Base-by-base conservation (phyloP, 2,797 vertebrate genomes). In the Liparis tanakae region DNA sequence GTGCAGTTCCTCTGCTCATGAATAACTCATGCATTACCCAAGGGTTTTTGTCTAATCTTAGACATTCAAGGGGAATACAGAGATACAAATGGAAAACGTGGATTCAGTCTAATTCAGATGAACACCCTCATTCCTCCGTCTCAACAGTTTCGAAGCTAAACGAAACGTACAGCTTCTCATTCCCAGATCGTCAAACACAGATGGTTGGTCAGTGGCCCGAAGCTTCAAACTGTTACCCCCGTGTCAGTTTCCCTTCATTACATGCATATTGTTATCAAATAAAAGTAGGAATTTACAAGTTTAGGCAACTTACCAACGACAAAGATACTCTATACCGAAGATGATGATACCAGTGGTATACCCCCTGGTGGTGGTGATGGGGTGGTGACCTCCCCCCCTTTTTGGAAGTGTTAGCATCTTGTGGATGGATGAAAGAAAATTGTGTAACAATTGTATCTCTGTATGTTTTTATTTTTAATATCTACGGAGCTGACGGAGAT, bases 1-100 rank as follows among this genome's bases (percentile, higher is more conserved):
- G 76, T 81, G 78, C 74, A 90, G 86, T 88, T 91, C 75, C 65
- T 74, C 69, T 82, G 57, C 89, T 91, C 88, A 92, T 91, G 89
- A 91, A 93, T 94, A 89, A 92, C 59, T 89, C 80, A 89, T 84
- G 81, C 78, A 65, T 75, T 57, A 79, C 89, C 80, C 70, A 51
- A 57, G 89, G 86, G 74, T 33, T 85, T 90, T 73, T 76, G 71
- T 88, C 90, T 91, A 84, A 92, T 92, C 91, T 88, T 83, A 85
- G 84, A 84, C 62, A 83, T 88, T 90, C 89, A 85, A 87, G 78
- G 57, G 67, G 75, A 87, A 86, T 81, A 77, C 76, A 77, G 58
- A 78, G 48, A 81, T 69, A 85, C 83, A 79, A 83, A 86, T 74
- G 59, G 64, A 86, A 83, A 39, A 67, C 44, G 80, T 88, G 79